phyloP scores from a whole-genome alignment of 2,888 invertebrate species.

The Philereme transversata region DNA sequence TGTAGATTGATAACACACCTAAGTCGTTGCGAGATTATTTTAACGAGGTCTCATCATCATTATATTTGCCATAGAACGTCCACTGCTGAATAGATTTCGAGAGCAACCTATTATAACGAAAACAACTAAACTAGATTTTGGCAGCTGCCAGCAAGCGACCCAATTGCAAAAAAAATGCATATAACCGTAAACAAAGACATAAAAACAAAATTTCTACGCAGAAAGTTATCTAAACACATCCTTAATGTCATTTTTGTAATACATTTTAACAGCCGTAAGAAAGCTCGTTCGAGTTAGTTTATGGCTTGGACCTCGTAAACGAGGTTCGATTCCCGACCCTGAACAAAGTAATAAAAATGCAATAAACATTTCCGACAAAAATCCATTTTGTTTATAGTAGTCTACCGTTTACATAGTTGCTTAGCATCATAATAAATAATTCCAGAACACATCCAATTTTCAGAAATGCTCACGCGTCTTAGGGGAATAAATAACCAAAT shows the following conservation, averaged over 20 bases:
- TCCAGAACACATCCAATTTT: conserved; percentile 25
- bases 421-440: conserved; percentile 34
- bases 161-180: conserved; percentile 10
- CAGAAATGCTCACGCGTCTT: conserved; percentile 10
- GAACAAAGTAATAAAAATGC: conserved; percentile 63
- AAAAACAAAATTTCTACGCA: conserved; percentile 31
- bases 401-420: conserved; percentile 49
- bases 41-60: too few species aligned
- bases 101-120: too few species aligned
- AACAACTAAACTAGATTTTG: too few species aligned
- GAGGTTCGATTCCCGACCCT: conserved; percentile 63
- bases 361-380: conserved; percentile 60
- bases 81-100: too few species aligned
- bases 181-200: conserved; percentile 28
- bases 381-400: conserved; percentile 56
- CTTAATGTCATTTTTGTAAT: conserved; percentile 51
- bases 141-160: too few species aligned
- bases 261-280: conserved; percentile 60
- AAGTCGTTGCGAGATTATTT: too few species aligned
- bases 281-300: conserved; percentile 61
- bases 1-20: too few species aligned
- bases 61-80: too few species aligned
- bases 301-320: conserved; percentile 64
- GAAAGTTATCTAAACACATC: conserved; percentile 40
- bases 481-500: conserved; percentile 3